Conservation (phyloP, 2,888 invertebrate species). For the Pyralis farinalis region DNA sequence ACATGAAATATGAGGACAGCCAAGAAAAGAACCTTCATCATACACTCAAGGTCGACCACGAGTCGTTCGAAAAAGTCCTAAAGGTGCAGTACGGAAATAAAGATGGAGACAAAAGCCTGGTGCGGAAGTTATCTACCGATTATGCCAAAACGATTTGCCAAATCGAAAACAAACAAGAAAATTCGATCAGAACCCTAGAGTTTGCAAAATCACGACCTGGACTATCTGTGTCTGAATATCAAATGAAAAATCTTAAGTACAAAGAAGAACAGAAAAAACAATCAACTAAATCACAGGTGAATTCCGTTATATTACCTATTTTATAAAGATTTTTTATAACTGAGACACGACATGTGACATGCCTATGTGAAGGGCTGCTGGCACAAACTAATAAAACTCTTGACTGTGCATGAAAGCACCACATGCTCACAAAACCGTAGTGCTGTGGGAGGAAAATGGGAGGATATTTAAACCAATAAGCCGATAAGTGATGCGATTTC, state of each 20-base stretch:
- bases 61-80: conserved; percentile 41
- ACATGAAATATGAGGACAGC: conserved; percentile 27
- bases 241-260: conserved; percentile 42
- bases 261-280: conserved; percentile 23
- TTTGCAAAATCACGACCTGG: conserved; percentile 51
- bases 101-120: conserved; percentile 13
- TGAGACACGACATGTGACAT: no score
- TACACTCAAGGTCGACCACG: conserved; percentile 24
- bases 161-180: conserved; percentile 34
- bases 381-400: no score
- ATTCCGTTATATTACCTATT: no score
- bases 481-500: no score
- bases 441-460: no score
- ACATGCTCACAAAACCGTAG: no score
- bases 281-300: not conserved
- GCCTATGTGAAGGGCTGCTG: no score
- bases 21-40: conserved; percentile 30
- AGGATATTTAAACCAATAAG: no score
- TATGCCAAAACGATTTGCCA: conserved; percentile 56
- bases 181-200: conserved; percentile 50
- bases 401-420: no score
- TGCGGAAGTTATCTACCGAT: conserved; percentile 59
- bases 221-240: conserved; percentile 49
- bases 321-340: no score
- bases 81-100: conserved; percentile 50